Evolutionary conservation across 2,888 invertebrate genomes (phyloP).

Genomic region (Hypolimnas misippus): DNA sequence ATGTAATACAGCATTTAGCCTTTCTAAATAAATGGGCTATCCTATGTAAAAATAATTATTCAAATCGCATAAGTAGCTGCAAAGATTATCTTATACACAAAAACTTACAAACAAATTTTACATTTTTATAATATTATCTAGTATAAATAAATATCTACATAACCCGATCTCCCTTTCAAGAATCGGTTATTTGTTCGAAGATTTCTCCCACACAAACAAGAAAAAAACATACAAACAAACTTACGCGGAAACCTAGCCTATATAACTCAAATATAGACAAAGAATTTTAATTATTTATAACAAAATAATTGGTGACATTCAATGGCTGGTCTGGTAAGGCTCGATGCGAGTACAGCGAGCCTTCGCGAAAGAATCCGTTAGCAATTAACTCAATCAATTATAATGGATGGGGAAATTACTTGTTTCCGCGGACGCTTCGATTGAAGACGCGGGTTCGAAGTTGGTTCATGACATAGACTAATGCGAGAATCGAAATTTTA

Average conservation of each 20-base stretch:
- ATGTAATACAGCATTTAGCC: no score
- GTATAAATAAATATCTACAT: no score
- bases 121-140: no score
- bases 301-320: conserved; percentile 8
- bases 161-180: no score
- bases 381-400: conserved; percentile 82
- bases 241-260: neutral
- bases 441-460: conserved; percentile 48
- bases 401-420: conserved; percentile 80
- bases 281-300: conserved; percentile 6
- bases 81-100: no score
- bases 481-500: neutral
- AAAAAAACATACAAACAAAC: no score
- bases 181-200: no score
- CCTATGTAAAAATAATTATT: no score
- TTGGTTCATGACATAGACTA: conserved; percentile 3
- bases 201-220: no score
- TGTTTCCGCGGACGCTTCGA: conserved; percentile 71
- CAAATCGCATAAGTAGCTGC: no score
- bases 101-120: no score
- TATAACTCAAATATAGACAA: neutral
- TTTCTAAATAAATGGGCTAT: no score
- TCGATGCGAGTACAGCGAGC: conserved; percentile 15
- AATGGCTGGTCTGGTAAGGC: neutral
- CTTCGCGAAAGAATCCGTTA: conserved; percentile 67